Base-by-base conservation (phyloP, 2,113 vertebrate genomes). In the Lycaon pictus region DNA sequence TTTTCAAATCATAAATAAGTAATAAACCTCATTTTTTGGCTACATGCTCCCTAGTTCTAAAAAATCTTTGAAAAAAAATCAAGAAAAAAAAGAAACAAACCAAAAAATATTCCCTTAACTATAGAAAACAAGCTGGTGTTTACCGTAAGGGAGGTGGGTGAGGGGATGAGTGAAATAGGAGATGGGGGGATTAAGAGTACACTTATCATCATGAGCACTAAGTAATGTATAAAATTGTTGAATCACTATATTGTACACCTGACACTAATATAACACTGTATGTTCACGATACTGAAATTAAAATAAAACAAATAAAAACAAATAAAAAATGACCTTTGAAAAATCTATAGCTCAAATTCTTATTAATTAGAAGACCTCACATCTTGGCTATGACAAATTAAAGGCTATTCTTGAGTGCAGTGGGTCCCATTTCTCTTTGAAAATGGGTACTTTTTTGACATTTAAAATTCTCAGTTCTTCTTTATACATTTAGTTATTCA, bases 1-100 rank as follows among this genome's bases (percentile, higher is more conserved):
- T n/a, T 90, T 87, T 79, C 51, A 92, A 83, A 80, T 89, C n/a
- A 51, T 67, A 7, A 87, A 76, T 72, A 79, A 77, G 79, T 43
- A 79, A 90, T 55, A 79, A 74, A 19, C 6, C 4, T 71, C 15
- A 53, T 16, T 60, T 79, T 85, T 43, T 80, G 37, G 22, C 10
- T 76, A 23, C 5, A 58, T 56, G 8, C 7, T 91, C 20, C 4
- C 4, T 53, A 58, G 20, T 65, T 60, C n/a, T 25, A 93, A 35
- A 79, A 69, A 69, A 67, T 58, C 43, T 10, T 77, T 51, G 74
- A 77, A 77, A 43, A 43, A 43, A 77, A 51, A 77, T 77, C 43
- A 77, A 77, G 74, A 48, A 76, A 27, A 51, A 77, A 43, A 29
- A 17, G 43, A 77, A 25, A 29, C 43, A 77, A 77, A 77, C 43